These are phyloP conservation scores for Elaphurus davidianus DNA, from an alignment of 2,113 vertebrate genomes.

Conservation along the genomic window DNA sequence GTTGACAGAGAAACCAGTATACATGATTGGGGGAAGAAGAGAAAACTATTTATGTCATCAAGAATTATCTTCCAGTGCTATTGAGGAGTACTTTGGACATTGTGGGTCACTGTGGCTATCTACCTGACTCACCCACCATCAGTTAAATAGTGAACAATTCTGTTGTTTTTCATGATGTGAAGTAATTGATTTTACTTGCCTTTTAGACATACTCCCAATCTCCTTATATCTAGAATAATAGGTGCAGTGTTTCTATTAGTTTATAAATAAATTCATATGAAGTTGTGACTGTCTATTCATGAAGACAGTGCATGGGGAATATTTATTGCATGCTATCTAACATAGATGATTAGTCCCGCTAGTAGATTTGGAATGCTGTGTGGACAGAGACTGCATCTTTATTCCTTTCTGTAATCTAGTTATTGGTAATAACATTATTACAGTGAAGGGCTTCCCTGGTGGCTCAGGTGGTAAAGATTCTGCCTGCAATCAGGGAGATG, in stretches of 20 bases:
- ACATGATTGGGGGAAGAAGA: background rate
- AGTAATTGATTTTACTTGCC: background rate
- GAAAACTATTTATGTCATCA: background rate
- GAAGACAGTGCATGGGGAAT: background rate
- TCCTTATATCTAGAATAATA: background rate
- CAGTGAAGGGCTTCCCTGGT: background rate
- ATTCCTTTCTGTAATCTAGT: background rate
- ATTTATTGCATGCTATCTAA: background rate
- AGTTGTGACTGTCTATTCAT: background rate
- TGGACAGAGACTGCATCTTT: background rate
- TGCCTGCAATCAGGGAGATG: background rate
- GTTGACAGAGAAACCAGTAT: background rate
- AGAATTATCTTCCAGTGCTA: background rate
- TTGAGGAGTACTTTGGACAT: background rate
- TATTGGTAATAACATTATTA: background rate
- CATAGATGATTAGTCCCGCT: background rate
- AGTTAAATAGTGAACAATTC: background rate
- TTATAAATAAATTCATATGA: background rate
- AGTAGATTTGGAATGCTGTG: background rate
- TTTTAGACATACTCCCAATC: background rate
- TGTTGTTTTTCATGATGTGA: background rate
- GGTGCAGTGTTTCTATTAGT: background rate
- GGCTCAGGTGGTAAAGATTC: background rate
- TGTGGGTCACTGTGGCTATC: background rate
- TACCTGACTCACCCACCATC: background rate